phyloP scores from a whole-genome alignment of 2,113 vertebrate species.

The Megaceryle maxima region DNA sequence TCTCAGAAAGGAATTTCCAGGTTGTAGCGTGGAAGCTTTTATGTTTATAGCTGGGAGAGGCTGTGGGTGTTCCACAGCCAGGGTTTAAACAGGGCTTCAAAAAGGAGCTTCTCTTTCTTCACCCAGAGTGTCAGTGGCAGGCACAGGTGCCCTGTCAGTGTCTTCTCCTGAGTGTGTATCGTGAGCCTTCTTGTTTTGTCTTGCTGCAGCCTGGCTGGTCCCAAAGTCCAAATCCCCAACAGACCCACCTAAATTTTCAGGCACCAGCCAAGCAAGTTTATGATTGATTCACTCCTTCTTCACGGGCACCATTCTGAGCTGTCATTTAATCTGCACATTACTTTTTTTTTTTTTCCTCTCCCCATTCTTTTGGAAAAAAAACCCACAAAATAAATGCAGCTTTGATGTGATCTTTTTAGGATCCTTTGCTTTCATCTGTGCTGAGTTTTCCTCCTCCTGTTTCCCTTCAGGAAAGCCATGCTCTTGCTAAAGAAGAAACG shows the following conservation, averaged over 20 bases:
- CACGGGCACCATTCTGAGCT: rapidly evolving
- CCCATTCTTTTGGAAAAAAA: neutral
- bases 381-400: rapidly evolving
- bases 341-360: neutral
- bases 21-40: too few species aligned
- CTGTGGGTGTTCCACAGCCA: rapidly evolving
- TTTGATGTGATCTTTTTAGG: rapidly evolving
- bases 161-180: rapidly evolving
- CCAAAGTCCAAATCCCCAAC: rapidly evolving
- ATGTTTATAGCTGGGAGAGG: rapidly evolving
- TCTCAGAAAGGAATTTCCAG: rapidly evolving
- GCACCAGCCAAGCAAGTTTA: rapidly evolving
- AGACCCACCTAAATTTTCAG: rapidly evolving
- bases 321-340: rapidly evolving
- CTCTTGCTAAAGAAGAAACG: conserved; percentile 94
- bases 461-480: conserved; percentile 81
- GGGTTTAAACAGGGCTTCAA: too few species aligned
- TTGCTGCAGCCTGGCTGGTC: rapidly evolving
- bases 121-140: rapidly evolving
- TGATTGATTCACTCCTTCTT: neutral
- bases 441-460: neutral
- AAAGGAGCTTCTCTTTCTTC: too few species aligned
- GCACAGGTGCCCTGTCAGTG: rapidly evolving
- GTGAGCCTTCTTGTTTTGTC: rapidly evolving
- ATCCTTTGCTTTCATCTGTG: neutral